phyloP scores from a whole-genome alignment of 2,888 invertebrate genomes.

The Agrilus cyanescens region DNA sequence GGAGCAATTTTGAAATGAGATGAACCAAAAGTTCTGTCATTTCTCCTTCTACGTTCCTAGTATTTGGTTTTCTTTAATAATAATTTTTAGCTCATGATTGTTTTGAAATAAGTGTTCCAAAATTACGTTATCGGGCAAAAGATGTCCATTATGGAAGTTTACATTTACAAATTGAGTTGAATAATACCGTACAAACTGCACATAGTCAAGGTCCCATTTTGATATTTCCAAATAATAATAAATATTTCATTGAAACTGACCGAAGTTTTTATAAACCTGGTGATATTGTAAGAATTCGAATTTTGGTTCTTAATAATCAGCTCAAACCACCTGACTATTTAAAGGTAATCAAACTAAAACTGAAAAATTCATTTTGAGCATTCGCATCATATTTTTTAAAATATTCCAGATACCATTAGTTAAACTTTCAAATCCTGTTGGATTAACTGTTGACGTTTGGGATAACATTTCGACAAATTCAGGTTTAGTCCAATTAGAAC shows the following conservation, averaged over 20 bases:
- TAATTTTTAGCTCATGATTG: conserved; percentile 27
- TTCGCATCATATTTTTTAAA: no score
- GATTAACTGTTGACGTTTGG: conserved; percentile 54
- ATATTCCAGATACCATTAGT: conserved; percentile 47
- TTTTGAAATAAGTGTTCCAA: conserved; percentile 26
- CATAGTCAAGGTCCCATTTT: conserved; percentile 29
- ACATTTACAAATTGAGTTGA: conserved; percentile 25
- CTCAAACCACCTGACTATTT: conserved; percentile 35
- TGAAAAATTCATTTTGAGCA: background rate
- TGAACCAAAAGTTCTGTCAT: no score
- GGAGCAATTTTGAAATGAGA: no score
- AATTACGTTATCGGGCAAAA: conserved; percentile 15
- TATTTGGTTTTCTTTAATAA: background rate
- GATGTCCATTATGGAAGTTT: conserved; percentile 26
- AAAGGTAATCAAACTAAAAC: conserved; percentile 10
- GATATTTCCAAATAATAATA: conserved; percentile 32
- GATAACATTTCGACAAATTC: conserved; percentile 43
- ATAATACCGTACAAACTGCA: conserved; percentile 22
- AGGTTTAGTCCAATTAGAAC: conserved; percentile 45
- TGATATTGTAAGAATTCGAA: conserved; percentile 41
- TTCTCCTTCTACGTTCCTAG: no score
- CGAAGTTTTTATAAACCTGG: conserved; percentile 43
- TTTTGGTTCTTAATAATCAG: conserved; percentile 39
- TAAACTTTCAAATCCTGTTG: conserved; percentile 54
- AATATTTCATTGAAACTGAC: conserved; percentile 45